These are phyloP conservation scores for Halcyon badia DNA, from an alignment of 2,797 vertebrate genomes.

Conservation along the genomic window DNA sequence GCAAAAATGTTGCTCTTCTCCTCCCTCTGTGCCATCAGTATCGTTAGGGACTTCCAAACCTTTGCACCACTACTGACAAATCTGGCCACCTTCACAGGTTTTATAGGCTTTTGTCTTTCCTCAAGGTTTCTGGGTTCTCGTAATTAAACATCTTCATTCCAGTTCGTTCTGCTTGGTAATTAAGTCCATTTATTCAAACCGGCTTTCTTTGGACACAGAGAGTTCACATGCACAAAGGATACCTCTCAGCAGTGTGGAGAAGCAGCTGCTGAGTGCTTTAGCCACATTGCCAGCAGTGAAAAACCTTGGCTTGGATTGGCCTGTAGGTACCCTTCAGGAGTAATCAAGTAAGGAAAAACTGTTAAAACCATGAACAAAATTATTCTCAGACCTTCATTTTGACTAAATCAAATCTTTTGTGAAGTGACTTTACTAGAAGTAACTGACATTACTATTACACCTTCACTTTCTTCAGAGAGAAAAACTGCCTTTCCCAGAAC, in stretches of 20 bases:
- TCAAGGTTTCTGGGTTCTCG: neutral
- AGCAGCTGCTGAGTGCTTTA: neutral
- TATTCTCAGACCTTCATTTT: neutral
- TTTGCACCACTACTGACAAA: neutral
- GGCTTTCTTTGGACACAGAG: neutral
- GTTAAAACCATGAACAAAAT: neutral
- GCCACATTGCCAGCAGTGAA: neutral
- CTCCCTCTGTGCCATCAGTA: neutral
- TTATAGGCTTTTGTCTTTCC: neutral
- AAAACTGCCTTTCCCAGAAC: neutral
- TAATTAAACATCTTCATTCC: slow-evolving; percentile 45
- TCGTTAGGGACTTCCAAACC: neutral
- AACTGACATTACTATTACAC: neutral
- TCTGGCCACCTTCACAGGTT: neutral
- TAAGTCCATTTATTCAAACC: slow-evolving; percentile 29
- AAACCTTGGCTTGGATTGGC: neutral
- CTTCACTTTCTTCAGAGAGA: neutral
- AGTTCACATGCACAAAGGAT: neutral
- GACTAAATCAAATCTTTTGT: neutral
- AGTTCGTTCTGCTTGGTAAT: slow-evolving; percentile 33
- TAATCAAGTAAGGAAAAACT: neutral
- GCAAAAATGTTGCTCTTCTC: neutral
- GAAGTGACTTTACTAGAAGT: neutral
- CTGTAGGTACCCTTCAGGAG: neutral
- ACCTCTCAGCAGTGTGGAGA: neutral